Percentiles rank a stretch among this genome's conserved stretches.
Evolutionary conservation across 2,797 vertebrate genomes (phyloP).

Genomic region (Coregonus sp.): DNA sequence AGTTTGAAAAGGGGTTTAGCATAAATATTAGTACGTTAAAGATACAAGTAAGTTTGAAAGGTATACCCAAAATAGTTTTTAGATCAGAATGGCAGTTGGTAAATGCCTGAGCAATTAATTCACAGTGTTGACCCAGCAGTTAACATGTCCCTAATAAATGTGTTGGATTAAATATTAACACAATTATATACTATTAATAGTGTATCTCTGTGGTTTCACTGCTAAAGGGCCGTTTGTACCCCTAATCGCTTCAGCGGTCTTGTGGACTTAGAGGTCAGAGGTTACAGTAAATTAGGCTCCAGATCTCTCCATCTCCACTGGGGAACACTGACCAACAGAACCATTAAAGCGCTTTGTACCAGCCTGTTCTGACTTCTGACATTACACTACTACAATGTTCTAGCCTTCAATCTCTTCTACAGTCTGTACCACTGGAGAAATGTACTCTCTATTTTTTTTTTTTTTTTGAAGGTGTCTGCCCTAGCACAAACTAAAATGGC

Average conservation of each 20-base stretch:
- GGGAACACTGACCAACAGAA: not conserved
- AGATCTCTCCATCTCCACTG: conserved; percentile 17
- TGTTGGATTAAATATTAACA: not conserved
- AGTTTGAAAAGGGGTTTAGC: not conserved
- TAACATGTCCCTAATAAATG: not conserved
- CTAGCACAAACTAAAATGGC: not conserved
- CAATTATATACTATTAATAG: not conserved
- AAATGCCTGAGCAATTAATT: conserved; percentile 4
- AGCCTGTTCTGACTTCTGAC: not conserved
- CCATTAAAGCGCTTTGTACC: conserved; percentile 8
- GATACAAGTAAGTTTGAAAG: not conserved
- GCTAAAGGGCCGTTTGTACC: conserved; percentile 5
- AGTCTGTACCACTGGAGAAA: conserved; percentile 22
- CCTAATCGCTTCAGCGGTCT: conserved; percentile 19
- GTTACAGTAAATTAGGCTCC: conserved; percentile 44
- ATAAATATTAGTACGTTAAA: not conserved
- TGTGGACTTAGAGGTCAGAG: conserved; percentile 27
- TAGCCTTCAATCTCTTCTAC: conserved; percentile 34
- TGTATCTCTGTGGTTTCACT: conserved; percentile 1
- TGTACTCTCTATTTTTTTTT: conserved; percentile 6
- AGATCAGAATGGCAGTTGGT: not conserved
- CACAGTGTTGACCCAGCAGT: not conserved
- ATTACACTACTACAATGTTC: not conserved
- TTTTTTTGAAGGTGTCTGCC: not conserved
- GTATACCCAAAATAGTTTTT: not conserved